phyloP scores from a whole-genome alignment of 2,797 vertebrate genomes.

The Craterocephalus amniculus region DNA sequence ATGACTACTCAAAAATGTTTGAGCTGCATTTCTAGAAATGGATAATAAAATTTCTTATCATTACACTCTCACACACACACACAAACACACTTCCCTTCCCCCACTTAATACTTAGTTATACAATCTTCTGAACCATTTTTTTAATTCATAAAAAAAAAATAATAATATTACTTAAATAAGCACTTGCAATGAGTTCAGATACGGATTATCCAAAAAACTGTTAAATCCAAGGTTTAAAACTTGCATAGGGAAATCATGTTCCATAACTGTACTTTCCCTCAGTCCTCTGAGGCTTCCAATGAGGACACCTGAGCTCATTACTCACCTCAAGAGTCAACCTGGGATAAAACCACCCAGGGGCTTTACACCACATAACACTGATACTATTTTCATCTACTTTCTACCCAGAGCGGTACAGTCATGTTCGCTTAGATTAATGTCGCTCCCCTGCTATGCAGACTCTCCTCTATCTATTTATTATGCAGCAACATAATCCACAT shows the following conservation, averaged over 20 bases:
- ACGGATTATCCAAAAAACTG: neutral
- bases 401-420: conserved; percentile 32
- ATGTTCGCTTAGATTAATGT: conserved; percentile 40
- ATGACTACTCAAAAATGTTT: neutral
- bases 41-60: neutral
- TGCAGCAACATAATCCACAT: conserved; percentile 42
- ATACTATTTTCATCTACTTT: conserved; percentile 51
- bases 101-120: neutral
- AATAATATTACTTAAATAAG: neutral
- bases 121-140: neutral
- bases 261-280: neutral
- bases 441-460: neutral
- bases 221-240: neutral
- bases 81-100: too few relatives aligned
- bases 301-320: conserved; percentile 42
- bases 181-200: neutral
- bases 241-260: conserved; percentile 4
- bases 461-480: conserved; percentile 34
- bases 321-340: conserved; percentile 27
- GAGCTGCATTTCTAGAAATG: neutral
- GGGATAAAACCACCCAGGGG: conserved; percentile 29
- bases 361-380: conserved; percentile 29
- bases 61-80: too few relatives aligned
- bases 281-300: conserved; percentile 16
- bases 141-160: neutral